Conservation (phyloP, 2,797 vertebrate genomes). For the Enoplosus armatus region DNA sequence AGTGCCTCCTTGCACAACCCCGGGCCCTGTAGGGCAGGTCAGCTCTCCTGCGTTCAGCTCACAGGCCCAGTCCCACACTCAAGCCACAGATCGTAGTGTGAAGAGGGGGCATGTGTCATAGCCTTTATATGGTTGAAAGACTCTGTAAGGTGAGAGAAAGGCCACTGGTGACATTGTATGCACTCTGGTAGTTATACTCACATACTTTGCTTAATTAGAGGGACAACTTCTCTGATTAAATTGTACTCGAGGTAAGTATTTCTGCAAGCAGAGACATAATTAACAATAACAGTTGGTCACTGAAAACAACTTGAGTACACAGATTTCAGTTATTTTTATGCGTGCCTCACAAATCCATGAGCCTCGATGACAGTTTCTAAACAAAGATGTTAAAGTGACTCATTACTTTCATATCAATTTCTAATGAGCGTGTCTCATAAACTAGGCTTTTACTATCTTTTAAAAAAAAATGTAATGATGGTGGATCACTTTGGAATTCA, state of each 20-base stretch:
- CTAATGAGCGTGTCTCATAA: neutral
- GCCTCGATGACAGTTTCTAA: neutral
- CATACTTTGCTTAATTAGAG: slow-evolving; percentile 21
- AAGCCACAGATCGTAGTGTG: slow-evolving; percentile 43
- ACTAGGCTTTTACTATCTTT: neutral
- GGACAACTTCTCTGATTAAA: slow-evolving; percentile 21
- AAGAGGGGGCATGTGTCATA: slow-evolving; percentile 55
- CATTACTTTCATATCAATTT: neutral
- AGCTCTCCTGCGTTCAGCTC: slow-evolving; percentile 47
- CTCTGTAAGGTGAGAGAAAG: slow-evolving; percentile 63
- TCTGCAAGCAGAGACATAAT: slow-evolving; percentile 20
- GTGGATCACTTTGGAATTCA: neutral
- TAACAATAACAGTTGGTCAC: slow-evolving; percentile 24
- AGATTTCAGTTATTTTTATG: slow-evolving; percentile 22
- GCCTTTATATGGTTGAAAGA: slow-evolving; percentile 59
- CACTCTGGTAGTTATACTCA: neutral
- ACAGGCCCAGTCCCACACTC: slow-evolving; percentile 28
- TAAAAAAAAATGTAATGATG: neutral
- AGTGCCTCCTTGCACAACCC: slow-evolving; percentile 70
- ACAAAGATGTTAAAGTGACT: slow-evolving; percentile 8
- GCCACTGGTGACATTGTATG: slow-evolving; percentile 35
- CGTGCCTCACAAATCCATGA: slow-evolving; percentile 10
- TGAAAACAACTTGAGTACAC: slow-evolving; percentile 27
- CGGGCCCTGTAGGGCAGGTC: slow-evolving; percentile 65
- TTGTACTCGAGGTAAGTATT: slow-evolving; percentile 31